Evolutionary conservation across 1,140 invertebrate species (phyloP), one percentile per base, ranked within the genome.

Genomic region (Drepana arcuata): DNA sequence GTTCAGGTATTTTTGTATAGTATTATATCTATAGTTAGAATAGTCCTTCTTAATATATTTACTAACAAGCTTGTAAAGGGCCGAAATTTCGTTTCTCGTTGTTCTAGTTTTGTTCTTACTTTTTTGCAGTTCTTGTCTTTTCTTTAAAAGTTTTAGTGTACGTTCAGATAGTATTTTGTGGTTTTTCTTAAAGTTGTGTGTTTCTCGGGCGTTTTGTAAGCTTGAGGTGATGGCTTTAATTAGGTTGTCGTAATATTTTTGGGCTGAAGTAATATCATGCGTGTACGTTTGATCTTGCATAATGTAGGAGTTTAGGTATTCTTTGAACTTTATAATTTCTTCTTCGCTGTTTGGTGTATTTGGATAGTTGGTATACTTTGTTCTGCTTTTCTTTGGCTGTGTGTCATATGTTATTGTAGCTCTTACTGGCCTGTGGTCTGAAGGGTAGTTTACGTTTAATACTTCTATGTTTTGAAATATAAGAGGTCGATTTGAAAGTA

Each of bases 1-100:
- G 5, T 3, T 2, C n/a, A 46, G 29, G 5, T 47, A 30, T 25
- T 34, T 46, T 42, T 51, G 31, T 6, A 35, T 39, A 29, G 39
- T 48, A n/a, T 38, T 35, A n/a, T 30, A 34, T 30, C 31, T 43
- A 16, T 46, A 29, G 2, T 15, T 36, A 1, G 21, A 3, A 26
- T 26, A 26, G n/a, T 26, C 24, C 2, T 10, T 26, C 10, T 26
- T 26, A n/a, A 26, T 26, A 10, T 10, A 10, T 10, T 26, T 26
- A 10, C 24, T 26, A 2, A 10, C n/a, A 7, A 26, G n/a, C n/a
- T 26, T 26, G n/a, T 6, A 26, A n/a, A 26, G 10, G 2, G 24
- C 24, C 2, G 24, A 26, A 10, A 26, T 4, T 26, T 26, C 24
- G n/a, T 26, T 26, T 26, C 10, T 26, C 24, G 10, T 26, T 26